Percentiles rank a stretch among this genome's conserved stretches.
Evolutionary conservation across 2,113 vertebrate genomes (phyloP).

Genomic region (Orientallactaga bullata): DNA sequence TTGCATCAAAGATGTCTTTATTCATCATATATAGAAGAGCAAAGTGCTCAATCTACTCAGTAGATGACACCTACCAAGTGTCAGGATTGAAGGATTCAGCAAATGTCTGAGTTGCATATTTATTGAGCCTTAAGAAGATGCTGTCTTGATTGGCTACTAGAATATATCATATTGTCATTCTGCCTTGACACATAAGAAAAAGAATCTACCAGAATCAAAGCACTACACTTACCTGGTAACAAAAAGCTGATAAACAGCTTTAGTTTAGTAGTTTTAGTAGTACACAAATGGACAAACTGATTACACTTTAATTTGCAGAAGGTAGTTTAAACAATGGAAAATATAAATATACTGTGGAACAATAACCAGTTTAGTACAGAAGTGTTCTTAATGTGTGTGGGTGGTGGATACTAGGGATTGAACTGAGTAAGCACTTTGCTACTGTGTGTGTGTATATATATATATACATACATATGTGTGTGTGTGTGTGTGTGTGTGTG

Average conservation of each 20-base stretch:
- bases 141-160: neutral
- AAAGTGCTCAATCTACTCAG: conserved; percentile 21
- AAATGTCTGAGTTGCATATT: neutral
- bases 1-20: neutral
- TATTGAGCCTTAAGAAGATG: neutral
- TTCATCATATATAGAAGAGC: neutral
- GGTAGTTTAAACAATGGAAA: neutral
- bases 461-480: too few relatives aligned
- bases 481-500: too few relatives aligned
- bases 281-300: neutral
- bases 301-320: conserved; percentile 3
- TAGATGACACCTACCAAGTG: neutral
- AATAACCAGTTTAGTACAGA: neutral
- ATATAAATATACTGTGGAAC: neutral
- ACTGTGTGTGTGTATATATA: too few relatives aligned
- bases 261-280: neutral
- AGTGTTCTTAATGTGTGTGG: neutral
- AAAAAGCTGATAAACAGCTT: neutral
- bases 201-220: neutral
- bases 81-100: conserved; percentile 14
- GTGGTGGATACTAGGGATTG: neutral
- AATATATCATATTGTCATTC: neutral
- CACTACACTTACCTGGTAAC: neutral
- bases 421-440: neutral
- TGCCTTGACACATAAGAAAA: neutral